A percentile compares a stretch with the other conserved stretches of the same genome.
Conservation (phyloP, 2,888 invertebrate species). For the Vandiemenella viatica region DNA sequence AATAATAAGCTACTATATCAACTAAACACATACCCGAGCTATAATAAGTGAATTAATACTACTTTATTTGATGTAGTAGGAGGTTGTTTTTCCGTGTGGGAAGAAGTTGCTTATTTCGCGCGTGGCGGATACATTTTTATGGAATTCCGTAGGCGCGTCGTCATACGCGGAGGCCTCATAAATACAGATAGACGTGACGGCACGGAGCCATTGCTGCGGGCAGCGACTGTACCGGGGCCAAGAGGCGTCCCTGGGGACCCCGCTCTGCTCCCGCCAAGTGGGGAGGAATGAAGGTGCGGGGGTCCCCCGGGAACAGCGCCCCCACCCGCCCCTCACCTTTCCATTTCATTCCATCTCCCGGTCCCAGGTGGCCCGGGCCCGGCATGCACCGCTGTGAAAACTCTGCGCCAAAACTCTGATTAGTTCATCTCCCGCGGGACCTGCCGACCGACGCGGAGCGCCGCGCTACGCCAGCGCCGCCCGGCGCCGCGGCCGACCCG, state of each 20-base stretch:
- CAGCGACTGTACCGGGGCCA: too few species aligned
- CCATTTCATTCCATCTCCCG: conserved; percentile 15
- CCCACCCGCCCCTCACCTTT: conserved; percentile 15
- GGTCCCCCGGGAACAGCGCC: conserved; percentile 21
- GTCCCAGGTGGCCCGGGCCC: conserved; percentile 10
- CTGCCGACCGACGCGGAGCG: not conserved
- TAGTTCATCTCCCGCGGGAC: conserved; percentile 14
- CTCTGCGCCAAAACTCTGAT: conserved; percentile 18
- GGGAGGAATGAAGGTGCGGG: conserved; percentile 20
- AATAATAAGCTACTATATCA: too few species aligned
- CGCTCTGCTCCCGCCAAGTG: not conserved
- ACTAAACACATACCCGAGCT: too few species aligned
- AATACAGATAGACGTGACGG: too few species aligned
- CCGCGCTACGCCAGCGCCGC: not conserved
- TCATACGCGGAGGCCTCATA: too few species aligned
- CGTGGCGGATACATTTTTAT: too few species aligned
- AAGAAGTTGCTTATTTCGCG: too few species aligned
- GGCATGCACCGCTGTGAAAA: conserved; percentile 15
- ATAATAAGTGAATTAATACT: too few species aligned
- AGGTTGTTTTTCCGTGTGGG: too few species aligned
- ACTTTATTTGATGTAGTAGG: too few species aligned
- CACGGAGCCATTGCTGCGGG: too few species aligned
- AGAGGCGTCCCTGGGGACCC: not conserved
- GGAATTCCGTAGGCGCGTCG: too few species aligned
- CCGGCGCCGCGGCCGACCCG: not conserved